Evolutionary conservation across 1,140 invertebrate genomes (phyloP).

Genomic region (Pinna nobilis): DNA sequence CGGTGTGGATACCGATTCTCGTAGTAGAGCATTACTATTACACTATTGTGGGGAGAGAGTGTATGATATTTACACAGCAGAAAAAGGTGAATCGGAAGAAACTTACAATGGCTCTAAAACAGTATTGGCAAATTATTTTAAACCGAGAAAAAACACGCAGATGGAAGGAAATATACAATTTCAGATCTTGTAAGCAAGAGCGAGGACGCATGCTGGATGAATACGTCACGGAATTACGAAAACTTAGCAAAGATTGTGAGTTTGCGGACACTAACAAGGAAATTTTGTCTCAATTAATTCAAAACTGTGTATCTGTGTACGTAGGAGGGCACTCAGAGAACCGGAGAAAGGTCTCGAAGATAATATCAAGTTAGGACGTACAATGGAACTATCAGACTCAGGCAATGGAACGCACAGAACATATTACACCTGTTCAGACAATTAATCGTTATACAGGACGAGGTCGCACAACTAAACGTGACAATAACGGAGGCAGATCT

Average conservation of each 20-base stretch:
- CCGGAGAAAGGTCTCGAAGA: conserved; percentile 28
- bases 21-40: conserved; percentile 24
- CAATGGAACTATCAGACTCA: conserved; percentile 30
- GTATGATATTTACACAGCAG: conserved; percentile 31
- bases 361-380: conserved; percentile 19
- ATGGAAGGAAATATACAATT: conserved; percentile 30
- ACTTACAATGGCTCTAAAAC: conserved; percentile 23
- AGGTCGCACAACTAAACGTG: background rate
- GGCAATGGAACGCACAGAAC: conserved; percentile 18
- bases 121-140: conserved; percentile 24
- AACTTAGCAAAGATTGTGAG: conserved; percentile 26
- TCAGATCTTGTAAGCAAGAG: conserved; percentile 33
- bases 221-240: conserved; percentile 39
- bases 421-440: background rate
- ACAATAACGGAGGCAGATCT: background rate
- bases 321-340: conserved; percentile 32
- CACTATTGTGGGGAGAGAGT: conserved; percentile 16
- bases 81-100: conserved; percentile 30
- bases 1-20: background rate
- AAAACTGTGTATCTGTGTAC: conserved; percentile 26
- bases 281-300: conserved; percentile 37
- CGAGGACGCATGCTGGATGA: conserved; percentile 37
- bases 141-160: conserved; percentile 69
- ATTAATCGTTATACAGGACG: background rate
- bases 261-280: conserved; percentile 26